phyloP scores from a whole-genome alignment of 2,888 invertebrate genomes.

The Drosophila neotestacea region DNA sequence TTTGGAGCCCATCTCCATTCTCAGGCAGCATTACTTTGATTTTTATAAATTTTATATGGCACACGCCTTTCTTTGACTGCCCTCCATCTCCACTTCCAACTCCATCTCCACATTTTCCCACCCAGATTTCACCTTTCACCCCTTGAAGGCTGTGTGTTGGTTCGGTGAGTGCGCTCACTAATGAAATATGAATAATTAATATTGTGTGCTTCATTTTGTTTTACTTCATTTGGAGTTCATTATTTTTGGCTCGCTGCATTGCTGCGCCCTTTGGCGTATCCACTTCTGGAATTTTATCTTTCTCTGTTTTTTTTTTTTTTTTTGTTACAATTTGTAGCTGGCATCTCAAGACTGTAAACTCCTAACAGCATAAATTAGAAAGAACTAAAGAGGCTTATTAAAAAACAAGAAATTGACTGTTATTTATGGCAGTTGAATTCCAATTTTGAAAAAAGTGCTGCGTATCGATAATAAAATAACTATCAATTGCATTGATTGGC shows the following conservation, averaged over 20 bases:
- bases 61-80: constrained; percentile 54
- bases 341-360: constrained; percentile 17
- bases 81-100: background rate
- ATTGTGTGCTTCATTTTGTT: constrained; percentile 74
- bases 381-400: constrained; percentile 32
- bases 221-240: constrained; percentile 78
- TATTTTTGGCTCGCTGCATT: constrained; percentile 68
- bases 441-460: too few species aligned
- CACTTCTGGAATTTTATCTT: constrained; percentile 22
- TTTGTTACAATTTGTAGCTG: constrained; percentile 5
- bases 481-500: too few species aligned
- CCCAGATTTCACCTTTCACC: constrained; percentile 4
- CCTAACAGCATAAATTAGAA: constrained; percentile 20
- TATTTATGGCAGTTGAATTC: background rate
- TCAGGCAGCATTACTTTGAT: constrained; percentile 67
- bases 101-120: background rate
- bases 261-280: constrained; percentile 23
- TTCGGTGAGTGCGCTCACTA: constrained; percentile 61
- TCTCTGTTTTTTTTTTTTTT: background rate
- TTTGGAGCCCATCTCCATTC: constrained; percentile 13
- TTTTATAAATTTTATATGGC: constrained; percentile 76
- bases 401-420: constrained; percentile 14
- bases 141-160: constrained; percentile 13
- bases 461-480: too few species aligned
- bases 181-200: constrained; percentile 80